Base-by-base conservation (phyloP, 1,140 invertebrate species). In the Periplaneta americana region DNA sequence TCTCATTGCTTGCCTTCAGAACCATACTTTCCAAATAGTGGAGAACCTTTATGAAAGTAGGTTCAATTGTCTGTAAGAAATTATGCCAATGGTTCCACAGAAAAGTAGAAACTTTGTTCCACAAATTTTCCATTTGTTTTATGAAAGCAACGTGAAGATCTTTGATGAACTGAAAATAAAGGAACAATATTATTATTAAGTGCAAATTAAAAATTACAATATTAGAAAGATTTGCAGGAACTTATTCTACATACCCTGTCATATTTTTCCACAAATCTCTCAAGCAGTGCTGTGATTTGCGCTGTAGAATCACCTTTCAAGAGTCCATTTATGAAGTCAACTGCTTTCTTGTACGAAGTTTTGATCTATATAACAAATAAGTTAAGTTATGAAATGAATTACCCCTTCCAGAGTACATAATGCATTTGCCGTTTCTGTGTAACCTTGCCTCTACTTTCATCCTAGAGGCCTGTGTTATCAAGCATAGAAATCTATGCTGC, bases 81-180 rank as follows among this genome's bases (percentile, higher is more conserved):
- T 90, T 91, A 81, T 93, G 90, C 94, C 94, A 95, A 84, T 95
- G 94, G 34, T 91, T 90, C 0, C 91, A 89, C 0, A 94, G 84
- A 36, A 92, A 87, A 4, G 87, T 86, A 3, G 91, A 91, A 0
- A 92, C 89, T 82, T 93, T 93, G 18, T 90, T 88, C 92, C 93
- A 95, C 2, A 95, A 88, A 78, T 92, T 90, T 85, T 95, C 93
- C 79, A 95, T 91, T 82, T 95, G 94, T 75, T 93, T 91, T 37
- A 95, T 92, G 78, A 95, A 93, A 13, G 92, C 91, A 74, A 96
- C 93, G 84, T 96, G 95, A 36, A 96, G 84, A 81, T 95, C 92
- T 84, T 95, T 94, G 0, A 95, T 91, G 80, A 95, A 93, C 85
- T 86, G 74, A 13, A 82, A 83, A 28, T 6, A 83, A 13, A 79